Conservation (phyloP, 2,797 vertebrate genomes). For the Gallinago nigripennis region DNA sequence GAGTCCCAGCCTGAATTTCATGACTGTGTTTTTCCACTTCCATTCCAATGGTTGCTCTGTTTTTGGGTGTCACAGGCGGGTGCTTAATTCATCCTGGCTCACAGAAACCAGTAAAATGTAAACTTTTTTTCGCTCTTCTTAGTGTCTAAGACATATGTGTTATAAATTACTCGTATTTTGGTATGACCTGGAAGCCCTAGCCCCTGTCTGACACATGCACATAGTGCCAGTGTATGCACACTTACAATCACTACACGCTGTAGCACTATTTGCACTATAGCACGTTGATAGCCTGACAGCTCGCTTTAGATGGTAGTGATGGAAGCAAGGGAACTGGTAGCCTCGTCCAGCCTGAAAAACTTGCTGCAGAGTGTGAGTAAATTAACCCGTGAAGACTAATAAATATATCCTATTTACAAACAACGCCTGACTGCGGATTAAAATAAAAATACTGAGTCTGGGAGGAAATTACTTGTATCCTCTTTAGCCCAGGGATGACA, state of each 20-base stretch:
- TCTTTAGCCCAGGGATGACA: neutral
- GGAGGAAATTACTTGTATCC: neutral
- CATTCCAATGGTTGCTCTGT: neutral
- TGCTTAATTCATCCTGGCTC: neutral
- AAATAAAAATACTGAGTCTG: neutral
- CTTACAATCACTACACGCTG: neutral
- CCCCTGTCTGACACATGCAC: neutral
- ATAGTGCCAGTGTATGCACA: neutral
- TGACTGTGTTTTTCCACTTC: slow-evolving; percentile 18
- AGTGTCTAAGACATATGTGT: neutral
- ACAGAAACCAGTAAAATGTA: neutral
- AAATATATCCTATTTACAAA: neutral
- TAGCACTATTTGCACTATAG: neutral
- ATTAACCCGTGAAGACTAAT: neutral
- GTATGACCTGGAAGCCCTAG: neutral
- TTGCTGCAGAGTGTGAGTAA: neutral
- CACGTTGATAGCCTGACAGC: neutral
- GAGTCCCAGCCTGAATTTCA: slow-evolving; percentile 2
- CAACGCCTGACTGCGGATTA: neutral
- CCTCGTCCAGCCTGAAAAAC: neutral
- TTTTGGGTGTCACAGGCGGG: neutral
- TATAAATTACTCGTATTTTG: neutral
- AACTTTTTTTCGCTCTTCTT: neutral
- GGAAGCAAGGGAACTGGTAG: neutral
- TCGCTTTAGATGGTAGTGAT: neutral